Evolutionary conservation across 92 coral and sea anemone species (phyloP), one percentile per base, ranked within the genome.

Genomic region (Epizoanthus stellaris): DNA sequence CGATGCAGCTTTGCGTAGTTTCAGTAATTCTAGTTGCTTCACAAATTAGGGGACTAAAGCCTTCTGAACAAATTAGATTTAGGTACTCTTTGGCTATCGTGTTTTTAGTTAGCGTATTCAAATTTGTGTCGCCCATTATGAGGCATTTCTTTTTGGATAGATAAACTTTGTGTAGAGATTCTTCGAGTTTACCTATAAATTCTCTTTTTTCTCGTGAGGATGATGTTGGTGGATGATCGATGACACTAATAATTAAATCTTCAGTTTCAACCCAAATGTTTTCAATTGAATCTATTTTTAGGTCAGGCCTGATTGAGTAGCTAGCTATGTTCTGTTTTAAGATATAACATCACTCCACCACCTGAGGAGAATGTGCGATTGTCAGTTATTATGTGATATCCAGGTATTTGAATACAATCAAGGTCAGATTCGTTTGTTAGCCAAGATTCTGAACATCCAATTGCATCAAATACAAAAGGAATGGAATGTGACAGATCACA

Each of bases 231-330:
- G 90, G 90, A 71, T 82, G 76, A 57, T 87, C 73, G 23, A 73
- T 70, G 40, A 88, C 84, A 71, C 91, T 82, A 74, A 75, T 82
- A 49, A 88, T 64, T 81, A 82, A 63, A 69, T 66, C 67, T 15
- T 84, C 68, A 16, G 81, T 73, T 59, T 85, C 89, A 40, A 85
- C 74, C 89, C 89, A 85, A 11, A 85, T 85, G 54, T 85, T 85
- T 67, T 85, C 73, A 61, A 79, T 61, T 54, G 20, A 42, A 62
- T 39, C 47, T 62, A 79, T 16, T 60, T 45, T 38, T 43, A 45
- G 56, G 54, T 40, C 80, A 73, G 47, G 54, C 80, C 45, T 30
- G 38, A 34, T 59, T 80, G 1, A 9, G 63, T 39, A 43, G 72
- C 13, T 39, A 43, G 72, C 13, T 75, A 81, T 45, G 45, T 14